phyloP scores from a whole-genome alignment of 2,113 vertebrate species.

The Tetrao urogallus region DNA sequence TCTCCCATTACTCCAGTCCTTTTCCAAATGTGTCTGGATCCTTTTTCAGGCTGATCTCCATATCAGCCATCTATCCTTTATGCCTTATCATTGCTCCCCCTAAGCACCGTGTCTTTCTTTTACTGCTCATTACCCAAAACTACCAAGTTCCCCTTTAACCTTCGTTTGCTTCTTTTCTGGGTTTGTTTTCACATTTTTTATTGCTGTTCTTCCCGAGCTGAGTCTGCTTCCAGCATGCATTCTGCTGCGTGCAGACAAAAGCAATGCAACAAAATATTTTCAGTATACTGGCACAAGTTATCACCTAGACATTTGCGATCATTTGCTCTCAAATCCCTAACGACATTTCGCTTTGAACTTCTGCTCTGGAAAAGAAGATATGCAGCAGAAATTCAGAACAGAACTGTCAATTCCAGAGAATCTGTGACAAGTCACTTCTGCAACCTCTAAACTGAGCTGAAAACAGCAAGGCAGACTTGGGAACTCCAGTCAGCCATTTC shows the following conservation, averaged over 20 bases:
- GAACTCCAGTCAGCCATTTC: not conserved
- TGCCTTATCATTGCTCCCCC: slow-evolving; percentile 40
- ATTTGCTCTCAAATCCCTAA: slow-evolving; percentile 46
- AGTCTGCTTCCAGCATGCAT: slow-evolving; percentile 43
- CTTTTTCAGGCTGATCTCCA: not conserved
- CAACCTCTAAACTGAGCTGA: not conserved
- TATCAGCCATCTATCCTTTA: slow-evolving; percentile 51
- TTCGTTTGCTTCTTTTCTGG: slow-evolving; percentile 56
- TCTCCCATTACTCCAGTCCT: not conserved
- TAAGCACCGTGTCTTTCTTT: slow-evolving; percentile 45
- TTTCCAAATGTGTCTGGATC: not conserved
- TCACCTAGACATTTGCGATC: slow-evolving; percentile 21
- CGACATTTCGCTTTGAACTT: slow-evolving; percentile 50
- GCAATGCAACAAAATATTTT: slow-evolving; percentile 56
- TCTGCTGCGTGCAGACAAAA: slow-evolving; percentile 39
- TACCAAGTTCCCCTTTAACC: slow-evolving; percentile 35
- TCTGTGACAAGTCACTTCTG: not conserved
- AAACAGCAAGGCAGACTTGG: slow-evolving; percentile 32
- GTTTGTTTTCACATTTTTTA: slow-evolving; percentile 62
- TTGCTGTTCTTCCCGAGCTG: slow-evolving; percentile 50
- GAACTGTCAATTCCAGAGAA: slow-evolving; percentile 5
- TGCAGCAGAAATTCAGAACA: slow-evolving; percentile 15
- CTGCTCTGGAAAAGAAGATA: slow-evolving; percentile 12
- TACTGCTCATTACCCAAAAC: slow-evolving; percentile 44
- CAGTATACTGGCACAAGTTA: slow-evolving; percentile 12